A percentile compares a stretch with the other conserved stretches of the same genome.
Evolutionary conservation across 1,140 invertebrate genomes (phyloP).

Genomic region (Lamellibrachia luymesi): DNA sequence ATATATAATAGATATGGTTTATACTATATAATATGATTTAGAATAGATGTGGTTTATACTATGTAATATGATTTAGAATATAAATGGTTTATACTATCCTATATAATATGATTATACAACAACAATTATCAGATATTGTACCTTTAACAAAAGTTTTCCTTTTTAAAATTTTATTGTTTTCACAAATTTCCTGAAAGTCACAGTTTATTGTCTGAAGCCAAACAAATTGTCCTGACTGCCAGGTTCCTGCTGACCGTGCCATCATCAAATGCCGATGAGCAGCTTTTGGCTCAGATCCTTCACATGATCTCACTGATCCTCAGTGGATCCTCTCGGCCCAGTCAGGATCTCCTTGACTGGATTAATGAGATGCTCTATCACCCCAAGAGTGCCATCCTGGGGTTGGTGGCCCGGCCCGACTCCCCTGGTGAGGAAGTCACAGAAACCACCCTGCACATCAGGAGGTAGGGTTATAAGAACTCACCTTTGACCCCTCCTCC

Average conservation of each 20-base stretch:
- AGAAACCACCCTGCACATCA: conserved; percentile 35
- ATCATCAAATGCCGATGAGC: conserved; percentile 44
- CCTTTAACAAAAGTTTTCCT: no score
- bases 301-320: conserved; percentile 41
- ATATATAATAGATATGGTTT: no score
- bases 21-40: no score
- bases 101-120: no score
- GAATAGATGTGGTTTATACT: no score
- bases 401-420: conserved; percentile 39
- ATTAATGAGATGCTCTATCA: conserved; percentile 44
- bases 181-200: no score
- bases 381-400: conserved; percentile 45
- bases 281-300: conserved; percentile 45
- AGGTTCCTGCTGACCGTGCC: conserved; percentile 51
- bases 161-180: no score
- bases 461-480: conserved; percentile 32
- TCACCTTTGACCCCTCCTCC: no score
- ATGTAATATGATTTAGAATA: no score
- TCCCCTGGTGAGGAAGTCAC: conserved; percentile 33
- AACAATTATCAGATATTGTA: no score
- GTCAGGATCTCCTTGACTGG: conserved; percentile 42
- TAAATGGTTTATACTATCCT: no score
- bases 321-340: conserved; percentile 31
- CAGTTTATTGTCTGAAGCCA: no score
- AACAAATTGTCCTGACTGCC: conserved; percentile 9